Percentiles rank a stretch among this genome's conserved stretches.
Evolutionary conservation across 2,113 vertebrate species (phyloP).

Genomic region (Rhizomys pruinosus): DNA sequence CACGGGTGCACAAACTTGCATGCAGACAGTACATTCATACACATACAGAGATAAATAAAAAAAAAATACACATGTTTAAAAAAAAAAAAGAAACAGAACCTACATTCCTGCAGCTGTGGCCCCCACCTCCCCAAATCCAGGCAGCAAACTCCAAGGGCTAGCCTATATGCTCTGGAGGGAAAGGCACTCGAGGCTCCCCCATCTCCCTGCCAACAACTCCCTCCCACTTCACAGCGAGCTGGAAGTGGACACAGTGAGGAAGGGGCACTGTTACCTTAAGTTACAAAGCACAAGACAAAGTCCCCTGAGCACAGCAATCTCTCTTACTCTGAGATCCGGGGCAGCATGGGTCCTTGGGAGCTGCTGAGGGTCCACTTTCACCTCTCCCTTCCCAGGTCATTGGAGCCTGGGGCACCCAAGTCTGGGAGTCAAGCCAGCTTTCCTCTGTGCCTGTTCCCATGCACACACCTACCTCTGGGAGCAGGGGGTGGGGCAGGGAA

Average conservation of each 20-base stretch:
- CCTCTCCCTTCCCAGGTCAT: not conserved
- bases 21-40: no score
- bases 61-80: no score
- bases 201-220: not conserved
- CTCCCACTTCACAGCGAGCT: not conserved
- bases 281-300: not conserved
- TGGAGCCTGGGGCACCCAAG: not conserved
- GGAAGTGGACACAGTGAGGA: not conserved
- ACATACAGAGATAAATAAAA: no score
- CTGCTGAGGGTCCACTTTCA: not conserved
- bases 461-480: not conserved
- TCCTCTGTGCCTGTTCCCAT: constrained; percentile 25
- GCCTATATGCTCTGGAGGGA: not conserved
- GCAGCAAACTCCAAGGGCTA: not conserved
- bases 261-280: not conserved
- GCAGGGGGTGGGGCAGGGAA: not conserved
- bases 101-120: constrained; percentile 51
- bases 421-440: constrained; percentile 28
- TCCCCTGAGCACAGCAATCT: not conserved
- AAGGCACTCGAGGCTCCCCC: constrained; percentile 9
- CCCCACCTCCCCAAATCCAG: not conserved
- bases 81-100: constrained; percentile 37
- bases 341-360: not conserved
- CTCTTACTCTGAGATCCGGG: not conserved
- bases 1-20: no score